A percentile compares a stretch with the other conserved stretches of the same genome.
phyloP scores from a whole-genome alignment of 2,888 invertebrate genomes.

The Geotrupes spiniger region DNA sequence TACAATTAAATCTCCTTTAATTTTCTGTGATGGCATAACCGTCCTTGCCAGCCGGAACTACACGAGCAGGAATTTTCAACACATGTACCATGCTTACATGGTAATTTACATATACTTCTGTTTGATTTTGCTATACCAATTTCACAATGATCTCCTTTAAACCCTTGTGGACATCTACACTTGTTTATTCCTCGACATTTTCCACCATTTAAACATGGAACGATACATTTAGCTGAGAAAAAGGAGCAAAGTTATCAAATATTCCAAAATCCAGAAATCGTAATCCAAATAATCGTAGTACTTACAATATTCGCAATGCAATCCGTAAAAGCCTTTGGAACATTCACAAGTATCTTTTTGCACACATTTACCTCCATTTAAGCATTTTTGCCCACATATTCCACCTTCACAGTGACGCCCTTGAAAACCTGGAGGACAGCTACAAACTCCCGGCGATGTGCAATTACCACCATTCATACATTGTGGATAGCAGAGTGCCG shows the following conservation, averaged over 20 bases:
- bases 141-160: conserved; percentile 88
- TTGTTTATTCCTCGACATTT: conserved; percentile 86
- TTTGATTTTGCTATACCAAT: conserved; percentile 69
- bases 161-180: conserved; percentile 82
- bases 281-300: conserved; percentile 33
- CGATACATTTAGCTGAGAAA: conserved; percentile 53
- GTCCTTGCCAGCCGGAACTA: conserved; percentile 79
- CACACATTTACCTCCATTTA: conserved; percentile 92
- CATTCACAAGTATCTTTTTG: conserved; percentile 93
- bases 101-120: conserved; percentile 69
- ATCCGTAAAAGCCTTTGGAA: conserved; percentile 86
- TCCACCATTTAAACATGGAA: conserved; percentile 89
- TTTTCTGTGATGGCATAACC: conserved; percentile 73
- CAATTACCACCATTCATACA: conserved; percentile 93
- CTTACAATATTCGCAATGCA: conserved; percentile 89
- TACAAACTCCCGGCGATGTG: conserved; percentile 84
- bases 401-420: conserved; percentile 90
- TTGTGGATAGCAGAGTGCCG: conserved; percentile 86
- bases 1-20: conserved; percentile 17
- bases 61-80: conserved; percentile 71
- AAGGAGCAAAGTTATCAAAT: conserved; percentile 8
- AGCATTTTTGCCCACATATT: conserved; percentile 88
- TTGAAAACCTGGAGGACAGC: conserved; percentile 87
- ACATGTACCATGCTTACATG: conserved; percentile 78
- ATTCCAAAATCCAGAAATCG: neutral